Base-by-base conservation (phyloP, 2,113 vertebrate genomes). In the Ictidomys tridecemlineatus region DNA sequence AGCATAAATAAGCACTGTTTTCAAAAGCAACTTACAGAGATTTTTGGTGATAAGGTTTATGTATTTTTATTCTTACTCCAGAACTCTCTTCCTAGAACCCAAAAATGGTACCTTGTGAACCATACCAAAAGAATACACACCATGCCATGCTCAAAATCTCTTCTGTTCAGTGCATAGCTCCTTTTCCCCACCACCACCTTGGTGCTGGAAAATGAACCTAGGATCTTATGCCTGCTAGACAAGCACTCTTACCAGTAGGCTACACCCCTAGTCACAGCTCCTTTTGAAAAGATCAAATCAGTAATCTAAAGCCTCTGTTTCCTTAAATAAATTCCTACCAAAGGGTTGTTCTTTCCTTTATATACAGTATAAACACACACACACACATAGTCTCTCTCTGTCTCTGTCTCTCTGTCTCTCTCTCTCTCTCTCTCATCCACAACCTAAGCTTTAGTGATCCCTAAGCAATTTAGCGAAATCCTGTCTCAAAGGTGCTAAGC, bases 11-110 rank as follows among this genome's bases (percentile, higher is more conserved):
- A 69, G 34, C 8, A 91, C 34, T 86, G 34, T 48, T 87, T 45
- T 87, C 65, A 91, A 74, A 42, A 87, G 45, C 34, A 79, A 86
- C 20, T 86, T 58, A n/a, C n/a, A 92, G 26, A 85, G n/a, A 87
- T 37, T 88, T 45, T 65, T 22, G 32, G 11, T 3, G 13, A 65
- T 56, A 91, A 26, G 17, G n/a, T 67, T 86, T 87, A 58, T 58
- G 56, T 58, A 58, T 58, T 87, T 30, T 4, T 45, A 73, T 67
- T 95, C 26, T 82, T 87, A 82, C 32, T 73, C 42, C 10, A 30
- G 20, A 5, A 20, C 63, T 22, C 24, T 53, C 79, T 56, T 80
- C 32, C 45, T 37, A 85, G 65, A 45, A 93, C 34, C 28, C 37
- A 70, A 30, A 82, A 18, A 86, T 76, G 0, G 56, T 58, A 20